Evolutionary conservation across 2,888 invertebrate genomes (phyloP), one percentile per base, ranked within the genome.

Genomic region (Platynereis dumerilii): DNA sequence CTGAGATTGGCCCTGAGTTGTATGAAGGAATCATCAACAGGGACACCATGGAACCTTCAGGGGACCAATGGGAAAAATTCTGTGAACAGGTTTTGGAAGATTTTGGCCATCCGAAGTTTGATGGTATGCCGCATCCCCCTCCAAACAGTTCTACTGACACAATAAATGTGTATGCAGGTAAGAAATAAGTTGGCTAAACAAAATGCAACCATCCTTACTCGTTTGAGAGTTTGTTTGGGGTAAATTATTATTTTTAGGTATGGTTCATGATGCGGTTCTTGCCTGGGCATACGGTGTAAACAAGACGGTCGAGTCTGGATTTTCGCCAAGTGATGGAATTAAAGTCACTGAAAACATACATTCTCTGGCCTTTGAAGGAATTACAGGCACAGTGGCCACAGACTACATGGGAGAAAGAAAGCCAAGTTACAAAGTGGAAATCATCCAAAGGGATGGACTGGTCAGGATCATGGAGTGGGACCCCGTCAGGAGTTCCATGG

Each of bases 261-360:
- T 48, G 48, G 48, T 48, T 3, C 22, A 48, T 48, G 48, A 48
- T 48, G 48, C 48, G 17, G 48, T 48, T 7, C 48, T 48, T 5
- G 20, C n/a, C 7, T 48, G 48, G 48, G 48, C 48, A 48, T 48
- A 48, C n/a, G 48, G 48, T 22, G 48, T 48, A 22, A 48, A 48
- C 17, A 48, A 48, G n/a, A 48, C 48, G 7, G n/a, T 48, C 7
- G n/a, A 5, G 17, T 22, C n/a, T 10, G 48, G 48, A 48, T 48
- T 20, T 48, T 22, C 22, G 7, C 48, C 48, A 12, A 48, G 17
- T 48, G n/a, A 48, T 48, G 48, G 48, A 22, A 20, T 20, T n/a
- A 5, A 48, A n/a, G 48, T 48, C 7, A 48, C 48, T 12, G 48
- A 48, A n/a, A 48, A 48, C 22, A 48, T 48, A 5, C 3, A 20